Evolutionary conservation across 2,113 vertebrate species (phyloP).

Genomic region (Camelus dromedarius): DNA sequence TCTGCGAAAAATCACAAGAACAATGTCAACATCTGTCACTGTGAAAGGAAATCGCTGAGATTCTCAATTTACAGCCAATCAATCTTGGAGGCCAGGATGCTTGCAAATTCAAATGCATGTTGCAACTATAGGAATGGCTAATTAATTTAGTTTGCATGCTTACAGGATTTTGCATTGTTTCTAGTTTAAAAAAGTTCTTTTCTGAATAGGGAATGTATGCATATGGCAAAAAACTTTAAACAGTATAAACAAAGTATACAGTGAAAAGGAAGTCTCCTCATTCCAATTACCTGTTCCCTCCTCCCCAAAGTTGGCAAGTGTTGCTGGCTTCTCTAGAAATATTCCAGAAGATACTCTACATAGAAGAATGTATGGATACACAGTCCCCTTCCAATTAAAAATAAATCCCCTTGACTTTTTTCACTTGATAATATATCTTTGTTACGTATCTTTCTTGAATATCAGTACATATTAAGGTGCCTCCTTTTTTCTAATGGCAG

Average conservation of each 20-base stretch:
- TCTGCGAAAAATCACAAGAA: slow-evolving; percentile 82
- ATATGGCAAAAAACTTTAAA: slow-evolving; percentile 32
- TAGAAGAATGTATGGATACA: background rate
- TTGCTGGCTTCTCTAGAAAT: background rate
- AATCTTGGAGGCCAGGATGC: slow-evolving; percentile 77
- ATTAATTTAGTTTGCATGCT: slow-evolving; percentile 77
- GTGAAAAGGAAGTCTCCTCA: background rate
- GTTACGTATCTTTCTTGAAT: background rate
- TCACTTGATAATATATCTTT: background rate
- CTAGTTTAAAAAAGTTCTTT: slow-evolving; percentile 11
- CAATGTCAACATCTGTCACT: slow-evolving; percentile 82
- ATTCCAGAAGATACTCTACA: background rate
- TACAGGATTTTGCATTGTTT: slow-evolving; percentile 70
- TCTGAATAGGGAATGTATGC: background rate
- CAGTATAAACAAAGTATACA: background rate
- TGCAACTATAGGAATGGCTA: slow-evolving; percentile 69
- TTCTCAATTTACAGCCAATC: slow-evolving; percentile 78
- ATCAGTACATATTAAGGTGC: background rate
- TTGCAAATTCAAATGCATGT: slow-evolving; percentile 76
- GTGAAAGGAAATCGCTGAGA: slow-evolving; percentile 71
- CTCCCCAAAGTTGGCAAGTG: background rate
- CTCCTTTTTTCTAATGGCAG: background rate
- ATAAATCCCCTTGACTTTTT: background rate
- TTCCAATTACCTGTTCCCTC: no score
- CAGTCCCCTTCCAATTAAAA: background rate